phyloP scores from a whole-genome alignment of 2,113 vertebrate genomes.

The Oenanthe oenanthe region DNA sequence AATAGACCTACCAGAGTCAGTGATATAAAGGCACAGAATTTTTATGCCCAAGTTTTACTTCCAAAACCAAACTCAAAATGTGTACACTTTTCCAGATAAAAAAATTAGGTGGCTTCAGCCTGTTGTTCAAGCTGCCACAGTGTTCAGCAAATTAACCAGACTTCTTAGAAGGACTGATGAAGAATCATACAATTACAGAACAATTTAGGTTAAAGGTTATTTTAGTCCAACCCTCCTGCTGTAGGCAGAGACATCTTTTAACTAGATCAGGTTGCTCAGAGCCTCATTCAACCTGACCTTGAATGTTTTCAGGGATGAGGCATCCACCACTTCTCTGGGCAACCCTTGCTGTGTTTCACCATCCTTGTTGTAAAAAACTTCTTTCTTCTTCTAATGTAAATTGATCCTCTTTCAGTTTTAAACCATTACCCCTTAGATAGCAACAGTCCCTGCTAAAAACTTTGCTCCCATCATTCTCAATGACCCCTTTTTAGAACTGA shows the following conservation, averaged over 20 bases:
- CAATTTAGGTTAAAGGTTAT: neutral
- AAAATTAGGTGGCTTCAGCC: neutral
- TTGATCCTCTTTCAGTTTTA: neutral
- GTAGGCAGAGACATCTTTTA: neutral
- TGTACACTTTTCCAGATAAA: neutral
- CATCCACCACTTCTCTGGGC: neutral
- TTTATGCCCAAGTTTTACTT: neutral
- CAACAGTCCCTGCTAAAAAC: neutral
- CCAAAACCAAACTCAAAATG: neutral
- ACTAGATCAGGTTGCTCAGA: neutral
- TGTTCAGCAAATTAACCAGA: neutral
- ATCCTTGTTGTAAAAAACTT: neutral
- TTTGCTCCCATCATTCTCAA: neutral
- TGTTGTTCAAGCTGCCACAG: neutral
- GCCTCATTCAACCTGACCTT: neutral
- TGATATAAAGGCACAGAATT: neutral
- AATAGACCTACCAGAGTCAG: neutral
- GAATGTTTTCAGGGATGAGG: neutral
- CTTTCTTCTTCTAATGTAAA: neutral
- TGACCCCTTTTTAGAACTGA: neutral
- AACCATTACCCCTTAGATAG: fast-evolving
- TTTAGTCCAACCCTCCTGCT: neutral
- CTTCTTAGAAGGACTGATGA: neutral
- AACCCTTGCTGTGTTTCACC: neutral
- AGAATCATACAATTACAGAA: neutral